Percentiles rank a stretch among this genome's conserved stretches.
Evolutionary conservation across 2,113 vertebrate species (phyloP).

Genomic region (Camelus bactrianus): DNA sequence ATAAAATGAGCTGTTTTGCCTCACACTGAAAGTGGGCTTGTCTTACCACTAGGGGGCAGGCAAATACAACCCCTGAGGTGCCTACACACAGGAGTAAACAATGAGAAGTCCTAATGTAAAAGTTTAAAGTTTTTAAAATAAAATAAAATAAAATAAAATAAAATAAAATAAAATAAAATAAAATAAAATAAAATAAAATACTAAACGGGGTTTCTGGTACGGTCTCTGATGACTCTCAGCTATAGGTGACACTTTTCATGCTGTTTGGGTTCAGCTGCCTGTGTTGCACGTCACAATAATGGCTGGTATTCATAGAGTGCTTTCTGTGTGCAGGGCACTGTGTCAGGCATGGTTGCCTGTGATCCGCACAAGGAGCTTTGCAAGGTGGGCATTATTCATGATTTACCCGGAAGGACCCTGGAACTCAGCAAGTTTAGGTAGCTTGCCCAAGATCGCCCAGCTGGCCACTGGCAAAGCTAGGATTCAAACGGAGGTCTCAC

Average conservation of each 20-base stretch:
- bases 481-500: fast-evolving
- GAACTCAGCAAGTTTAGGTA: background rate
- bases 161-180: too few species aligned
- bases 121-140: background rate
- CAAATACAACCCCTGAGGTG: constrained; percentile 40
- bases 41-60: constrained; percentile 71
- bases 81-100: background rate
- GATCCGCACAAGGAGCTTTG: background rate
- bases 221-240: background rate
- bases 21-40: background rate
- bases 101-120: constrained; percentile 1
- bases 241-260: background rate
- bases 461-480: background rate
- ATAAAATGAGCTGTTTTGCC: background rate
- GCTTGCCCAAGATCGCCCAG: background rate
- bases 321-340: background rate
- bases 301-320: background rate
- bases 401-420: background rate
- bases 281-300: background rate
- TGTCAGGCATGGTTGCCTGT: background rate
- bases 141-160: background rate
- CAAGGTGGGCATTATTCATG: background rate
- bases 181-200: background rate
- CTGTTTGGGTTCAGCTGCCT: background rate
- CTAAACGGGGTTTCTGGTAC: background rate